A percentile compares a stretch with the other conserved stretches of the same genome.
These are phyloP conservation scores for Eueremaeus valkanovi DNA, from an alignment of 2,888 invertebrate genomes.

Conservation along the genomic window DNA sequence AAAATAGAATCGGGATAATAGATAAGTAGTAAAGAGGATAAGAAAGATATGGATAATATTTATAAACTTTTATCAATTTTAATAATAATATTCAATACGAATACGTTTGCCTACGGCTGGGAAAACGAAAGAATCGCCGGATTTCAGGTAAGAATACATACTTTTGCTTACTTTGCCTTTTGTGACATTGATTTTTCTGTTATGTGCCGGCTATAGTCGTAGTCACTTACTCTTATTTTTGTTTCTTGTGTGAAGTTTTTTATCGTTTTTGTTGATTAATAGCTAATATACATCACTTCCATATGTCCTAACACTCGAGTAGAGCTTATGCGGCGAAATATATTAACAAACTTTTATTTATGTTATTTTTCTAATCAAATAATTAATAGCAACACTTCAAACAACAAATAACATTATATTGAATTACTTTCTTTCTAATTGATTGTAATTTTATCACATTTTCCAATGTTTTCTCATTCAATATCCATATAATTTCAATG, in stretches of 20 bases:
- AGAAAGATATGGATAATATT: background rate
- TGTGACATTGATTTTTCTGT: constrained; percentile 1
- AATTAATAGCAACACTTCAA: too few species aligned
- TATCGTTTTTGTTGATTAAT: background rate
- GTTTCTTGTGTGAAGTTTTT: too few species aligned
- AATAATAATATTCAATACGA: background rate
- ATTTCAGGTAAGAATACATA: background rate
- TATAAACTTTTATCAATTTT: background rate
- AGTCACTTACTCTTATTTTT: background rate
- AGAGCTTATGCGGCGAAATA: background rate
- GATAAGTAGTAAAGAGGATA: background rate
- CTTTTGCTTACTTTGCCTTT: background rate
- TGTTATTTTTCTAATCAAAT: too few species aligned
- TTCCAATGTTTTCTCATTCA: too few species aligned
- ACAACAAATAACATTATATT: too few species aligned
- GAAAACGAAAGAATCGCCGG: constrained; percentile 1
- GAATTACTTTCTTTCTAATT: too few species aligned
- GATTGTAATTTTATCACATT: too few species aligned
- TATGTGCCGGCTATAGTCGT: background rate
- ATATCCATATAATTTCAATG: too few species aligned
- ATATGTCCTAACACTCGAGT: background rate
- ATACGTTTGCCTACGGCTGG: background rate
- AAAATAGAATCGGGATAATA: too few species aligned
- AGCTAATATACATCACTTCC: background rate
- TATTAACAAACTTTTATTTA: background rate